Conservation (phyloP, 1,140 invertebrate genomes). For the Cherax quadricarinatus region DNA sequence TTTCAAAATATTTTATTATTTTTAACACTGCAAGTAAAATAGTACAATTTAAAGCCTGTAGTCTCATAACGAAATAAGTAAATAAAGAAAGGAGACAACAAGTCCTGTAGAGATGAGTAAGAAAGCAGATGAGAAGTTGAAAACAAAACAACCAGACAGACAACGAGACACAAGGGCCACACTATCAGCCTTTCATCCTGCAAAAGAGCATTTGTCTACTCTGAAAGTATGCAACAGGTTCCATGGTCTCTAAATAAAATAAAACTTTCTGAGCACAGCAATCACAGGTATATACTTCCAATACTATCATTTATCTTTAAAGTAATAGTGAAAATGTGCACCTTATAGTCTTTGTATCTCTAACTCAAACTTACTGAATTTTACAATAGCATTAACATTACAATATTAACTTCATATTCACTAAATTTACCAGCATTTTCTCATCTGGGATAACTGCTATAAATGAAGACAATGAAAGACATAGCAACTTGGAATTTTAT, state of each 20-base stretch:
- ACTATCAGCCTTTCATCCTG: constrained; percentile 7
- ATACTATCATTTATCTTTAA: not conserved
- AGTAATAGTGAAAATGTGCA: not conserved
- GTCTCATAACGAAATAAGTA: constrained; percentile 49
- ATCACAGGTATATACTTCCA: not conserved
- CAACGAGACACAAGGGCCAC: constrained; percentile 57
- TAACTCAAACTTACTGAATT: not conserved
- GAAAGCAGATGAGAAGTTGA: constrained; percentile 15
- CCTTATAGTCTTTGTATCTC: not conserved
- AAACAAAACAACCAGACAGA: constrained; percentile 23
- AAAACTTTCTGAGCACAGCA: not conserved
- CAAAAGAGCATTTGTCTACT: not conserved
- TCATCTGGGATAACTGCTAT: not conserved
- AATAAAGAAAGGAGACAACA: constrained; percentile 34
- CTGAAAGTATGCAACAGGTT: not conserved
- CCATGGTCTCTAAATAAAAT: not conserved
- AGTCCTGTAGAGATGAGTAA: constrained; percentile 43
- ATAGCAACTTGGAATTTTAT: not conserved
- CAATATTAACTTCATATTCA: not conserved
- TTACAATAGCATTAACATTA: not conserved
- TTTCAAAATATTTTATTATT: constrained; percentile 68
- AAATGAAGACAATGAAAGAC: not conserved
- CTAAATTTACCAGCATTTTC: not conserved
- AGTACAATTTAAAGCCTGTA: constrained; percentile 62
- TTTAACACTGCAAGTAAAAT: constrained; percentile 67